A percentile compares a stretch with the other conserved stretches of the same genome.
phyloP scores from a whole-genome alignment of 2,113 vertebrate genomes.

The Noturus placidus region DNA sequence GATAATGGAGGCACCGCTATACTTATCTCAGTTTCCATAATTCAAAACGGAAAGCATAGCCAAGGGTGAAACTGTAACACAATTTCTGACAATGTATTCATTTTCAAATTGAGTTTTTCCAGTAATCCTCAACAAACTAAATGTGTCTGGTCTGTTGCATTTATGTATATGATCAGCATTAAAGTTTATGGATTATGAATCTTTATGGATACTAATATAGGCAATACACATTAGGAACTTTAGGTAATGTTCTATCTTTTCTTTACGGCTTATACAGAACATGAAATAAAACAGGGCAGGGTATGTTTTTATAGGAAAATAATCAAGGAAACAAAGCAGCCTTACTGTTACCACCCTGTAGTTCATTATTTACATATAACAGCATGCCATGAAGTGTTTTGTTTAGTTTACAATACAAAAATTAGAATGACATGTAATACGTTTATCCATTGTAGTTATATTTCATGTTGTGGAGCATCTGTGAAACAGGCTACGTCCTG shows the following conservation, averaged over 20 bases:
- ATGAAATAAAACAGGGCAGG: neutral
- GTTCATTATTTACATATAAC: neutral
- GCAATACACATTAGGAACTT: neutral
- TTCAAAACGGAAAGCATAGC: neutral
- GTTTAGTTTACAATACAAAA: neutral
- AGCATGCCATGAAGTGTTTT: neutral
- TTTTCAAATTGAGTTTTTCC: neutral
- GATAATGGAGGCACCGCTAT: neutral
- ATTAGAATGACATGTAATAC: no score
- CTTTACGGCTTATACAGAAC: neutral
- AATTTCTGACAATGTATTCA: slow-evolving; percentile 5
- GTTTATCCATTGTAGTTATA: no score
- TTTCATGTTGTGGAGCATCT: neutral
- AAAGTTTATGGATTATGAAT: neutral
- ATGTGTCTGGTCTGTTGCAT: neutral
- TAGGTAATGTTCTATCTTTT: neutral
- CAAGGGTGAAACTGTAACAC: neutral
- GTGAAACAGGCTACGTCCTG: neutral
- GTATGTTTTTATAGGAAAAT: neutral
- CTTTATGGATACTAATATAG: neutral
- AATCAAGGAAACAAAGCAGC: neutral
- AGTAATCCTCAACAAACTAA: neutral
- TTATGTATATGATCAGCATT: neutral
- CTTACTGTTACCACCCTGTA: neutral
- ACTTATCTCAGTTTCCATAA: neutral